phyloP scores from a whole-genome alignment of 2,113 vertebrate species.

The Egretta garzetta region DNA sequence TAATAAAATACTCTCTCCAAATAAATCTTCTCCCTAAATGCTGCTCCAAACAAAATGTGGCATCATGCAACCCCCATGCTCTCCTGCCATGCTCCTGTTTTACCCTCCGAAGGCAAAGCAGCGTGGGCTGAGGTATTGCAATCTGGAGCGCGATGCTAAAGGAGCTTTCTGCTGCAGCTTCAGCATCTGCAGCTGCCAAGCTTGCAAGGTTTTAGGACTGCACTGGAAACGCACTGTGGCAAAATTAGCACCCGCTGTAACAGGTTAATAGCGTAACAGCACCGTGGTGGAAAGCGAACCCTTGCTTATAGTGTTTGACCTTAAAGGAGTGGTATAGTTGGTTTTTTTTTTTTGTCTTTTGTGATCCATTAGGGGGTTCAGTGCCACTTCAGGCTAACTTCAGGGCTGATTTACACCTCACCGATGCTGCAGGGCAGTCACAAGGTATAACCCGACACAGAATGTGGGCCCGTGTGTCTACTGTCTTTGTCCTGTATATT shows the following conservation, averaged over 20 bases:
- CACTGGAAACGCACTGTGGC: background rate
- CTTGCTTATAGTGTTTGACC: background rate
- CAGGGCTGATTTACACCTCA: background rate
- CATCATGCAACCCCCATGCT: background rate
- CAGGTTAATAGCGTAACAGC: background rate
- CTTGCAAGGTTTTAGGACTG: background rate
- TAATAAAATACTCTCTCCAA: background rate
- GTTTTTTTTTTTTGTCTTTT: background rate
- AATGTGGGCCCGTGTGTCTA: background rate
- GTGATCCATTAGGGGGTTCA: background rate
- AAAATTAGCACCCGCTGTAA: background rate
- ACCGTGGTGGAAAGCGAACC: background rate
- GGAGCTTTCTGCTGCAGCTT: background rate
- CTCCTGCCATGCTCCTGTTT: background rate
- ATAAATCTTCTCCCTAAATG: background rate
- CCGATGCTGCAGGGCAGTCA: background rate
- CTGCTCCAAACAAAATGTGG: background rate
- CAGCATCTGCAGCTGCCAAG: background rate
- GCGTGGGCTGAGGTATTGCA: fast-evolving
- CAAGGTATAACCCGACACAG: background rate
- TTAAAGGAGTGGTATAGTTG: background rate
- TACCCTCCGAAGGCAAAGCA: background rate
- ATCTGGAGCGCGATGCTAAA: background rate
- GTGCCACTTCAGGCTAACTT: background rate
- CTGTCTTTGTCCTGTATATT: background rate